Base-by-base conservation (phyloP, 1,140 invertebrate genomes). In the Drosophila kepulauana region DNA sequence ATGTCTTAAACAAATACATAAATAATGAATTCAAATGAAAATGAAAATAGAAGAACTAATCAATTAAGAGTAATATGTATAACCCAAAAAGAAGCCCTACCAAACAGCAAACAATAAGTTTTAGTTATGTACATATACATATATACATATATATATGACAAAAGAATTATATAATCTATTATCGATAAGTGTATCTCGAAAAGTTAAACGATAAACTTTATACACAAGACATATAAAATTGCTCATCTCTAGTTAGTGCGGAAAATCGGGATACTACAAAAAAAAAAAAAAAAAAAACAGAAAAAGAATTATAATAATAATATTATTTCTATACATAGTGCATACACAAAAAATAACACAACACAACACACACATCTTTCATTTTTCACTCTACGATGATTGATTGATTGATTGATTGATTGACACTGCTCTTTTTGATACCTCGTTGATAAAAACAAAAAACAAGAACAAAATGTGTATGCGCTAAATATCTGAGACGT, bases 351-450 rank as follows among this genome's bases (percentile, higher is more conserved):
- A 25, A 1, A 20, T 2, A 20, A 20, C 1, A 20, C 0, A 20
- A 49, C 46, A 46, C 28, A 33, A 7, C 20, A 62, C 20, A 35
- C 30, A 33, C 43, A 33, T 35, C 38, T 41, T 10, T 41, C 8
- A 41, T 33, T 10, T 11, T 41, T 41, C 38, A 41, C 13, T 35
- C 30, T 54, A 33, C 3, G 49, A 49, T 49, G 25, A 30, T 51
- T 28, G 49, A 28, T 51, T 28, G 48, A 25, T 51, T 49, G 48
- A 16, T 16, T 20, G 20, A 25, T 25, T 25, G 20, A 51, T 51
- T 51, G 48, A 62, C 46, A 30, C 43, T 48, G 76, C 76, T 62
- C 76, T 62, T 84, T 84, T 82, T 82, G 72, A 65, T 79, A 82
- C 76, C 77, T 82, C 62, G 30, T 38, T 8, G 33, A 33, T 33